Base-by-base conservation (phyloP, 1,140 invertebrate species). In the Trachymyrmex cornetzi region DNA sequence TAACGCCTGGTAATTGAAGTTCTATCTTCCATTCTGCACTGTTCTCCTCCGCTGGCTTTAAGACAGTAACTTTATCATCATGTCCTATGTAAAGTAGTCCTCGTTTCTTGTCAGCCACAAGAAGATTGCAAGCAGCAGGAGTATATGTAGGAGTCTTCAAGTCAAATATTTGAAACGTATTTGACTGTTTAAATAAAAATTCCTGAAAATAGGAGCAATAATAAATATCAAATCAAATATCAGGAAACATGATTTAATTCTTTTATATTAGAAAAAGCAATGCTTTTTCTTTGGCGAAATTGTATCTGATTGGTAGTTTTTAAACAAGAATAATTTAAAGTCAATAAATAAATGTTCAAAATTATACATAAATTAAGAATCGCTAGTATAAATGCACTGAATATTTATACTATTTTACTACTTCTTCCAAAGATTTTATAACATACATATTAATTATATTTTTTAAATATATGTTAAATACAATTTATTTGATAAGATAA, bases 1-100 rank as follows among this genome's bases (percentile, higher is more conserved):
- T 86, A 57, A 50, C 59, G n/a, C 89, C 72, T 24, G 93, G 89
- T 22, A 95, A 74, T 59, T 92, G 86, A 50, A 95, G 80, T 55
- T 95, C 92, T 24, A 93, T 59, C 89, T 91, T 94, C 92, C 93
- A 94, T 88, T 95, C 91, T 1, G 89, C 79, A 57, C 85, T 89
- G 19, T 57, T 50, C 3, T 92, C 89, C 4, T 85, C 87, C 34
- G 85, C 91, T 38, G 92, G 91, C 67, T 93, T 94, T 30, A 94
- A 72, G n/a, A 95, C 72, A 22, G 91, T 92, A 16, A 95, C 85
- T 87, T 90, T 94, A 61, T 94, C 93, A 2, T 92, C 79, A 82
- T 94, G 92, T 24, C 92, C 94, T 24, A 93, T 77, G 24, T 95
- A 95, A n/a, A 95, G 64, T 19, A 95, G 87, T 81, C 94, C 94